Base-by-base conservation (phyloP, 2,888 invertebrate genomes). In the Hydriomena furcata region DNA sequence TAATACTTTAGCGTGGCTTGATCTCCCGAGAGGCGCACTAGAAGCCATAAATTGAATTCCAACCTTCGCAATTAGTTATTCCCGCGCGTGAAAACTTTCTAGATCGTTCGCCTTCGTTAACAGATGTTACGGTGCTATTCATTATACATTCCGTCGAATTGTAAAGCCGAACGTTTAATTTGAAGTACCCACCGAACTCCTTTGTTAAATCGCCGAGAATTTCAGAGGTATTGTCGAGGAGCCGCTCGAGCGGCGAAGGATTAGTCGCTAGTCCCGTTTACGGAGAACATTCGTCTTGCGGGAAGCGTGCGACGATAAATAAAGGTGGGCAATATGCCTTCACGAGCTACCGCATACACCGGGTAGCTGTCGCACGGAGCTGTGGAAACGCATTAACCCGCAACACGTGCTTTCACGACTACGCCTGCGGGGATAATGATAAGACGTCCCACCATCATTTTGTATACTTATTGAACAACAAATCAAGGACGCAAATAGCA, bases 41-140 rank as follows among this genome's bases (percentile, higher is more conserved):
- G 87, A 83, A 86, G 84, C 86, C 79, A 89, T 88, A 89, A 90
- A 90, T 90, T 89, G 89, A 88, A 90, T 90, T 87, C 83, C 84
- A 86, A 84, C 88, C 87, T 88, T 89, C 86, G 89, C 89, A 90
- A 90, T 90, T 90, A 89, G 89, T 89, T 87, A 89, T 88, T 89
- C 89, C 88, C 87, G 90, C 88, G 90, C 89, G 89, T 89, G 89
- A 89, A 88, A 90, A 89, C 89, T 90, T 90, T 89, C 78, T 83
- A 89, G 90, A 90, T 90, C 90, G 87, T 87, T 88, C 84, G 90
- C 89, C 86, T 89, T 90, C 89, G 90, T 90, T 90, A 89, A 89
- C 90, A 89, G 89, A 89, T 90, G 90, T 90, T 90, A 88, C 90
- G 88, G 87, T 82, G 88, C 87, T 86, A 89, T 90, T 90, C 89